Evolutionary conservation across 2,113 vertebrate genomes (phyloP), one percentile per base, ranked within the genome.

Genomic region (Xyrauchen texanus): DNA sequence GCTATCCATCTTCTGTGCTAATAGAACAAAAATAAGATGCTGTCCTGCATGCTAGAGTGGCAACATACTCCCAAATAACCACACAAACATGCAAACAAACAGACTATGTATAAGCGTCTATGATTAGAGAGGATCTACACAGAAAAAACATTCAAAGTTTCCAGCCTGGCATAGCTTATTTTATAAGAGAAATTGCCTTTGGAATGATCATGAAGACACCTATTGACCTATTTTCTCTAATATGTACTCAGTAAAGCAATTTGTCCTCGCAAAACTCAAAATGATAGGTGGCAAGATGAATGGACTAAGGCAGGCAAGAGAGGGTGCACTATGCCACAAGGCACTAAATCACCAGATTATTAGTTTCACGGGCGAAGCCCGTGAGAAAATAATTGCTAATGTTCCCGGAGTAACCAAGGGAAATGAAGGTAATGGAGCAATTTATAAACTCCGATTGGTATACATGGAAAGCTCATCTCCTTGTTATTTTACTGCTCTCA

Each of bases 361-460:
- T 93, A 93, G 91, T 92, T 93, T 92, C 91, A 93, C 91, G 90
- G 92, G 92, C 86, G 89, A 89, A 91, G 90, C 91, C 92, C 89
- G 88, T 75, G 86, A 91, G 93, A 93, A 92, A 94, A 92, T 94
- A 93, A 93, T 94, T 93, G 92, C 93, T 94, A 93, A 93, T 93
- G 92, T 93, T 92, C 91, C 90, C 87, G 85, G 91, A 92, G 92
- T 92, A 92, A 93, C 92, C 91, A 93, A 92, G 91, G 92, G 92
- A 93, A 93, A 94, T 93, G 92, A 91, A 93, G 91, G 91, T 93
- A 94, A 94, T 93, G 91, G 91, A 92, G 90, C 92, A 93, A 93
- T 93, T 93, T 93, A 93, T 93, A 94, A 93, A 93, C 93, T 92
- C 92, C 93, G 92, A 93, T 92, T 92, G 93, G 91, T 92, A 92